Percentiles rank a stretch among this genome's conserved stretches.
Evolutionary conservation across 2,797 vertebrate species (phyloP).

Genomic region (Adrianichthys oophorus): DNA sequence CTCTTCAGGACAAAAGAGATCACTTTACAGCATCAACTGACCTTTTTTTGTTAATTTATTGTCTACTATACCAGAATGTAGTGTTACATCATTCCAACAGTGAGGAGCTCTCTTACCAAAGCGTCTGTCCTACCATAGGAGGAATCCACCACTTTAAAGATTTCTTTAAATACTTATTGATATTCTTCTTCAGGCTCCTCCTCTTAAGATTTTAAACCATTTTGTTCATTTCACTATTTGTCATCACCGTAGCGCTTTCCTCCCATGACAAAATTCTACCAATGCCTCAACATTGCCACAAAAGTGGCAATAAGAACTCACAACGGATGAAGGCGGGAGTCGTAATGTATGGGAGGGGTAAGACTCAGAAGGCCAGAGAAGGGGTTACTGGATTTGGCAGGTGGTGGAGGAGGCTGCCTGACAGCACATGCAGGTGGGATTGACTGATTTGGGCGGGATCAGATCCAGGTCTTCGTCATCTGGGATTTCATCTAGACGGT

Average conservation of each 20-base stretch:
- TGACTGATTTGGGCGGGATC: slow-evolving; percentile 96
- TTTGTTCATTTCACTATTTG: slow-evolving; percentile 53
- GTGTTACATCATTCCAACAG: slow-evolving; percentile 51
- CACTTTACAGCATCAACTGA: slow-evolving; percentile 44
- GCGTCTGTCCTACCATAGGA: slow-evolving; percentile 95
- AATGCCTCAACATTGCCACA: slow-evolving; percentile 51
- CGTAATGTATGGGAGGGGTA: slow-evolving; percentile 36
- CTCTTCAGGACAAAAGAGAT: slow-evolving; percentile 42
- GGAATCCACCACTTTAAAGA: slow-evolving; percentile 89
- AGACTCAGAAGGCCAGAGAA: slow-evolving; percentile 11
- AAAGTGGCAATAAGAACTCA: slow-evolving; percentile 60
- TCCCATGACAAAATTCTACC: slow-evolving; percentile 57
- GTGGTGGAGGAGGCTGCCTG: slow-evolving; percentile 94
- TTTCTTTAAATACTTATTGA: slow-evolving; percentile 46
- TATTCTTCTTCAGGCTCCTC: slow-evolving; percentile 31
- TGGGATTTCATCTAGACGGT: slow-evolving; percentile 96
- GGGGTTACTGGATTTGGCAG: slow-evolving; percentile 95
- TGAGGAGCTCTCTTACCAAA: slow-evolving; percentile 52
- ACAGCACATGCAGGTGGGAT: slow-evolving; percentile 99
- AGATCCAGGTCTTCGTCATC: slow-evolving; percentile 98
- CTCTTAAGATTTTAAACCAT: slow-evolving; percentile 38
- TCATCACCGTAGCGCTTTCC: slow-evolving; percentile 58
- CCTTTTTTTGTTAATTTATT: slow-evolving; percentile 33
- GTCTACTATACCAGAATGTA: slow-evolving; percentile 35
- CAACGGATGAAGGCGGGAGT: slow-evolving; percentile 55